A percentile compares a stretch with the other conserved stretches of the same genome.
phyloP scores from a whole-genome alignment of 2,113 vertebrate genomes.

The Pavo muticus region DNA sequence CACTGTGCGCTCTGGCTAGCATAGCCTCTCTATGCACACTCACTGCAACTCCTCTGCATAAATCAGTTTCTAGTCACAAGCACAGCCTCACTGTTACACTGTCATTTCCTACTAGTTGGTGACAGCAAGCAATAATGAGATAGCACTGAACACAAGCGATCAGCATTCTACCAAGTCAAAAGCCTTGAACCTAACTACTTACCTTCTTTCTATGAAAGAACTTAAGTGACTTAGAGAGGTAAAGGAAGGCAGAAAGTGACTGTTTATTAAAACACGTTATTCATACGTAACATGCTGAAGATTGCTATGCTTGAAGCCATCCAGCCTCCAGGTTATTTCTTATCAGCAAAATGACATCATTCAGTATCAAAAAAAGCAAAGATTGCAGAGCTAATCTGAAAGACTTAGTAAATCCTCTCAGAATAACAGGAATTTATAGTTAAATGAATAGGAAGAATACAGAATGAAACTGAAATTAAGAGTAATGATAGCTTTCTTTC shows the following conservation, averaged over 20 bases:
- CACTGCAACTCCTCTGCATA: accelerated
- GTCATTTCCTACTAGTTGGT: background rate
- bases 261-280: background rate
- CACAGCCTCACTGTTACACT: background rate
- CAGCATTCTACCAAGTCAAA: background rate
- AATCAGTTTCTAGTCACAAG: background rate
- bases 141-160: background rate
- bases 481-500: background rate
- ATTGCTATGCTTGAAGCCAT: background rate
- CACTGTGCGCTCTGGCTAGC: background rate
- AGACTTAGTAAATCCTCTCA: background rate
- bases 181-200: background rate
- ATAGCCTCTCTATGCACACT: accelerated
- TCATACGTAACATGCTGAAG: accelerated
- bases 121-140: background rate
- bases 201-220: background rate
- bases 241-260: background rate
- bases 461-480: background rate
- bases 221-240: background rate
- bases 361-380: background rate
- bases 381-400: background rate
- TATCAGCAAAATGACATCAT: background rate
- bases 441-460: background rate
- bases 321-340: background rate
- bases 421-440: background rate